Conservation (phyloP, 2,797 vertebrate genomes). For the Periparus ater region DNA sequence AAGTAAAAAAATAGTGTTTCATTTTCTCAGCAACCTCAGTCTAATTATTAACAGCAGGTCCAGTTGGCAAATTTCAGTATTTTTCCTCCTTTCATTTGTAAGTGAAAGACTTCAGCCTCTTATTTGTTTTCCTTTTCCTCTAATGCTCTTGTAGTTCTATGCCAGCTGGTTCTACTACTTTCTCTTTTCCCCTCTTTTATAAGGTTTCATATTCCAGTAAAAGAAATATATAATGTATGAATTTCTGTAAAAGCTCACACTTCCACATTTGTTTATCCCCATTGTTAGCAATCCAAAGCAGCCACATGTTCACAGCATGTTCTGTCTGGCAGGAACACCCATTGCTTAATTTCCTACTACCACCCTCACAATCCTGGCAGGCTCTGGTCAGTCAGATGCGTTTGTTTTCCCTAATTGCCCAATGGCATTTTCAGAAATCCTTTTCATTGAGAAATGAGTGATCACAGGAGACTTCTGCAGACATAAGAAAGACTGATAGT, state of each 20-base stretch:
- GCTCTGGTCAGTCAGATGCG: neutral
- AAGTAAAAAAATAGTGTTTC: slow-evolving; percentile 63
- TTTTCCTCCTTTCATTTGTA: slow-evolving; percentile 1
- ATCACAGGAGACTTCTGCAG: neutral
- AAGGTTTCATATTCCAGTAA: slow-evolving; percentile 59
- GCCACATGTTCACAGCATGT: slow-evolving; percentile 30
- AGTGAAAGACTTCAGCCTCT: slow-evolving; percentile 33
- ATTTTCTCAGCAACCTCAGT: slow-evolving; percentile 64
- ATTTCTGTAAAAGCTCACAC: slow-evolving; percentile 31
- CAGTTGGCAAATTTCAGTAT: slow-evolving; percentile 29
- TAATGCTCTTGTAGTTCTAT: slow-evolving; percentile 10
- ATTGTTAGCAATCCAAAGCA: slow-evolving; percentile 36
- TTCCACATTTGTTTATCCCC: neutral
- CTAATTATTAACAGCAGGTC: slow-evolving; percentile 70
- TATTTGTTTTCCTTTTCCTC: slow-evolving; percentile 45
- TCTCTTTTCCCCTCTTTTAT: neutral
- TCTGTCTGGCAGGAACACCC: slow-evolving; percentile 1
- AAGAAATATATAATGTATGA: slow-evolving; percentile 56
- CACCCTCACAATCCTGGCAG: slow-evolving; percentile 15
- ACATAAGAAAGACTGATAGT: neutral
- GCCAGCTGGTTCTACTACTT: slow-evolving; percentile 31
- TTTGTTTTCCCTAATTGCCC: slow-evolving; percentile 48
- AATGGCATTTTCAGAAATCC: slow-evolving; percentile 54
- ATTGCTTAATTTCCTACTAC: slow-evolving; percentile 1
- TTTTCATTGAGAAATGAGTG: slow-evolving; percentile 27